Evolutionary conservation across 35 echinoderm and acorn worm species (phyloP), one percentile per base, ranked within the genome.

Genomic region (Nesometra sesokonis): DNA sequence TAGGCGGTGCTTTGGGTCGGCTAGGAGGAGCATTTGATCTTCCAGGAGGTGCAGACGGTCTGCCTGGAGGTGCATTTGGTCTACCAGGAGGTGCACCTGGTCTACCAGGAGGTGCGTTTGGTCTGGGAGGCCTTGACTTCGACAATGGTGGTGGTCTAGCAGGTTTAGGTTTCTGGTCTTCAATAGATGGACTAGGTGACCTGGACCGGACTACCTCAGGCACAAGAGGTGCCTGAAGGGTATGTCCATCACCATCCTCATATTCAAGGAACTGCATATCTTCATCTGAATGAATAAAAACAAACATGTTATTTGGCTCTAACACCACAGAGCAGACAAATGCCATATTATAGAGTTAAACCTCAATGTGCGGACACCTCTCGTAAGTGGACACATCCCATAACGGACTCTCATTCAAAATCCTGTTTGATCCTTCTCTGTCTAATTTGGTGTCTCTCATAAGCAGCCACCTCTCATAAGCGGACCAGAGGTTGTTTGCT

Each of bases 141-240:
- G 90, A 85, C 57, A 85, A 82, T 30, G 80, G 85, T 5, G 90
- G 90, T 77, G 85, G 90, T n/a, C 78, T 57, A 8, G 8, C 52
- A 43, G 38, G 15, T 9, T 27, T 19, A 17, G 9, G 7, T 2
- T 36, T 32, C 82, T 36, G 0, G 35, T 86, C 11, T 87, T 76
- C 40, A 77, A 84, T 23, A 77, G 79, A 19, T 36, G 87, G 86
- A 77, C 76, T 82, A 13, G 36, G 36, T 15, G 79, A 77, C 30
- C 83, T 40, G 5, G 82, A 82, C 35, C 32, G 77, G 32, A 77
- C 32, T 19, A 85, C 11, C 23, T 67, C 9, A 67, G 91, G 91
- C 1, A 88, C 33, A 17, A 93, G 17, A 5, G 88, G 92, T 4
- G 92, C 87, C 31, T 88, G 92, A 29, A 93, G 88, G 23, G 43